Evolutionary conservation across 2,888 invertebrate species (phyloP).

Genomic region (Eupithecia dodoneata): DNA sequence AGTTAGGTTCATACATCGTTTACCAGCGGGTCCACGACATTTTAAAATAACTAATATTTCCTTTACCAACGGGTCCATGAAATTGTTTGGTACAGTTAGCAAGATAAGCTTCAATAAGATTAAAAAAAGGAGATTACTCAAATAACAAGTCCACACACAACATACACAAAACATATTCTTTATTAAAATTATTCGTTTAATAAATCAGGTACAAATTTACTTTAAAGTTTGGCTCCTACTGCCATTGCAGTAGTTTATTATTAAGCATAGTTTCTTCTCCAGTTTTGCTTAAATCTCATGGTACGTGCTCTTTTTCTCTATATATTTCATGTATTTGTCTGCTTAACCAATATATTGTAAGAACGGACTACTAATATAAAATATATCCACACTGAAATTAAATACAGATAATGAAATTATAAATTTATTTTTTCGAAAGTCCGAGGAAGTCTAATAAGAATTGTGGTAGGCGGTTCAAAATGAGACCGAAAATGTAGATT

Average conservation of each 20-base stretch:
- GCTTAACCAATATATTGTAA: conserved; percentile 49
- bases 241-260: not conserved
- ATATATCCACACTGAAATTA: conserved; percentile 70
- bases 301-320: not conserved
- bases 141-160: not conserved
- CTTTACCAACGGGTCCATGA: too few relatives aligned
- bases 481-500: not conserved
- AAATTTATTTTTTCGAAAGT: not conserved
- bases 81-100: too few relatives aligned
- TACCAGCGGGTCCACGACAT: too few relatives aligned
- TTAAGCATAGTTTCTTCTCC: conserved; percentile 9
- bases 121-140: not conserved
- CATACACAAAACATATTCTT: not conserved
- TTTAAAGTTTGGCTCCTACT: not conserved
- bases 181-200: not conserved
- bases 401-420: conserved; percentile 30
- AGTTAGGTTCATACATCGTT: too few relatives aligned
- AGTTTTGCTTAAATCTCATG: conserved; percentile 26
- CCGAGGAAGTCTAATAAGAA: not conserved
- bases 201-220: not conserved
- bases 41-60: too few relatives aligned
- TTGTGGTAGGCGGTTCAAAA: not conserved
- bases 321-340: not conserved
- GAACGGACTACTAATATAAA: conserved; percentile 67
- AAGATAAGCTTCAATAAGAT: too few relatives aligned